Evolutionary conservation across 2,888 invertebrate species (phyloP).

Genomic region (Tribolium freemani): DNA sequence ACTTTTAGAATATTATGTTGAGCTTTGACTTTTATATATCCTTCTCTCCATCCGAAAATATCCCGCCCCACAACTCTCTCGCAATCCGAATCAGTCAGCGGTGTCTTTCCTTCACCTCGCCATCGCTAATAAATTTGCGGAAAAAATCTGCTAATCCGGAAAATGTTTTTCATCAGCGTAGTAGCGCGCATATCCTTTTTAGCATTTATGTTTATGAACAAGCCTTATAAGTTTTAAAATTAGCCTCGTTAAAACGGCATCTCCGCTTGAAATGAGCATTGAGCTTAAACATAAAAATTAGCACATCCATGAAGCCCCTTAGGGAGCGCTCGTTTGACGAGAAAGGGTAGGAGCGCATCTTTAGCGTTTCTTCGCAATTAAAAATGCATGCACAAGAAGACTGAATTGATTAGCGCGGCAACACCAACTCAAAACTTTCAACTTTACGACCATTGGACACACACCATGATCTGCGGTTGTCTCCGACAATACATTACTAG

Average conservation of each 20-base stretch:
- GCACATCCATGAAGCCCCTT: conserved; percentile 56
- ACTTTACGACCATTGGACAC: conserved; percentile 21
- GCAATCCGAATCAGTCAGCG: background rate
- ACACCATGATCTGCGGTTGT: conserved; percentile 41
- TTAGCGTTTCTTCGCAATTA: conserved; percentile 32
- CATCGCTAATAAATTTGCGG: background rate
- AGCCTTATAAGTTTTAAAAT: conserved; percentile 62
- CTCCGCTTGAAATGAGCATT: conserved; percentile 53
- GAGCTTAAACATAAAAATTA: conserved; percentile 60
- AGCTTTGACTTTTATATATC: conserved; percentile 64
- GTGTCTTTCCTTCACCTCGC: background rate
- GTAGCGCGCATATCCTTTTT: conserved; percentile 42
- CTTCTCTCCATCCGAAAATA: conserved; percentile 58
- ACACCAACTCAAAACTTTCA: background rate
- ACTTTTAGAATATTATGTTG: conserved; percentile 63
- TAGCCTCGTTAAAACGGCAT: conserved; percentile 59
- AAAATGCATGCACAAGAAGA: conserved; percentile 17
- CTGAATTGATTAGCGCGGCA: background rate
- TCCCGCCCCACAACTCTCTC: conserved; percentile 9
- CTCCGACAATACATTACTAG: conserved; percentile 26
- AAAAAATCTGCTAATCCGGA: background rate
- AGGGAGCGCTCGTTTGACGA: conserved; percentile 52
- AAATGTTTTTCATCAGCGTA: conserved; percentile 35
- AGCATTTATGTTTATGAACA: conserved; percentile 59
- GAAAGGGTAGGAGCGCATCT: conserved; percentile 47